Conservation (phyloP, 2,797 vertebrate species). For the Nyctibius grandis region DNA sequence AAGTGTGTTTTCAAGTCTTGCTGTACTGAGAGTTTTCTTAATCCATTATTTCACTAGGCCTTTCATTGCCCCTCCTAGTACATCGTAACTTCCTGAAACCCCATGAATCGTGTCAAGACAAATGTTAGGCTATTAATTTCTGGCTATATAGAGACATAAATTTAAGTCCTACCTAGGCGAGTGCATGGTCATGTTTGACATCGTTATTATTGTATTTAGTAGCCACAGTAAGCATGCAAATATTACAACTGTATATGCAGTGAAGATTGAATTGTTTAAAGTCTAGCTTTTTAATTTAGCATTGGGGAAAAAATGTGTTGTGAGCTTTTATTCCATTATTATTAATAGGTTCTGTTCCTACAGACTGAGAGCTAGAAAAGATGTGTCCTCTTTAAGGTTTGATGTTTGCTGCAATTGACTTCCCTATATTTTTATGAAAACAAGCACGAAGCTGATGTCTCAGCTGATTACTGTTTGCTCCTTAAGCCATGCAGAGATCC, state of each 20-base stretch:
- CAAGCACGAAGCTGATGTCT: not conserved
- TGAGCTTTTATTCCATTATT: not conserved
- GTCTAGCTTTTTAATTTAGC: not conserved
- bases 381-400: not conserved
- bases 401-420: not conserved
- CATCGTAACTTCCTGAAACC: not conserved
- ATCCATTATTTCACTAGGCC: not conserved
- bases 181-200: not conserved
- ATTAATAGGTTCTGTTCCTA: not conserved
- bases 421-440: not conserved
- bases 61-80: not conserved
- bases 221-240: not conserved
- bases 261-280: not conserved
- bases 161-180: not conserved
- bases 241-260: not conserved
- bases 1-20: conserved; percentile 10
- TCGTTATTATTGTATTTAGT: not conserved
- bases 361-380: not conserved
- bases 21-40: conserved; percentile 4
- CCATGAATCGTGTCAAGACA: not conserved
- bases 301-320: accelerated
- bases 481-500: not conserved
- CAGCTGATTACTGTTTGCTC: not conserved
- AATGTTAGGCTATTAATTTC: not conserved
- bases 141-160: not conserved